A percentile compares a stretch with the other conserved stretches of the same genome.
phyloP scores from a whole-genome alignment of 2,888 invertebrate species.

The Caradrina kadenii region DNA sequence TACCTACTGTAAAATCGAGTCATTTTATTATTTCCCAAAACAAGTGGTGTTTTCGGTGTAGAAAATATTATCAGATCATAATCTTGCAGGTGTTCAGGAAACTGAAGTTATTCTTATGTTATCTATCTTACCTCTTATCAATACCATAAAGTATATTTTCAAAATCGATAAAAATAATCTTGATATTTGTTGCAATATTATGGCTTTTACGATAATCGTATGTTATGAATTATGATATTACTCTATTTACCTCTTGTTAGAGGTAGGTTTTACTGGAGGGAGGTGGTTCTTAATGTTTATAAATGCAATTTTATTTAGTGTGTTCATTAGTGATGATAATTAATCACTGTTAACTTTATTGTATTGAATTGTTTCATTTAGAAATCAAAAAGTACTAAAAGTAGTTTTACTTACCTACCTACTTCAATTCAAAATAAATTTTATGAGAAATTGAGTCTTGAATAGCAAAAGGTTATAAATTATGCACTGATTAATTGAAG shows the following conservation, averaged over 20 bases:
- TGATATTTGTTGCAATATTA: constrained; percentile 30
- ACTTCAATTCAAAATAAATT: no score
- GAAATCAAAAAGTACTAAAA: no score
- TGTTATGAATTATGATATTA: constrained; percentile 10
- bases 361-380: no score
- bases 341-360: no score
- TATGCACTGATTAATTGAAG: no score
- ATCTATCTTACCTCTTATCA: constrained; percentile 39
- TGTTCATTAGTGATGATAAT: no score
- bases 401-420: no score
- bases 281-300: no score
- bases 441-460: no score
- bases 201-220: not conserved
- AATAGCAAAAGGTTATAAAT: no score
- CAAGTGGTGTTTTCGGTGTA: constrained; percentile 20
- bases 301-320: no score
- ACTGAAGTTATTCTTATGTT: constrained; percentile 24
- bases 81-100: constrained; percentile 55
- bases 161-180: constrained; percentile 23
- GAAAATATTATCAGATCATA: constrained; percentile 30
- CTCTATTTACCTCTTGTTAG: not conserved
- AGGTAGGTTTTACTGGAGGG: not conserved
- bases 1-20: not conserved
- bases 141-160: constrained; percentile 14
- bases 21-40: constrained; percentile 1